phyloP scores from a whole-genome alignment of 1,140 invertebrate species.

The Stenopsyche tienmushanensis region DNA sequence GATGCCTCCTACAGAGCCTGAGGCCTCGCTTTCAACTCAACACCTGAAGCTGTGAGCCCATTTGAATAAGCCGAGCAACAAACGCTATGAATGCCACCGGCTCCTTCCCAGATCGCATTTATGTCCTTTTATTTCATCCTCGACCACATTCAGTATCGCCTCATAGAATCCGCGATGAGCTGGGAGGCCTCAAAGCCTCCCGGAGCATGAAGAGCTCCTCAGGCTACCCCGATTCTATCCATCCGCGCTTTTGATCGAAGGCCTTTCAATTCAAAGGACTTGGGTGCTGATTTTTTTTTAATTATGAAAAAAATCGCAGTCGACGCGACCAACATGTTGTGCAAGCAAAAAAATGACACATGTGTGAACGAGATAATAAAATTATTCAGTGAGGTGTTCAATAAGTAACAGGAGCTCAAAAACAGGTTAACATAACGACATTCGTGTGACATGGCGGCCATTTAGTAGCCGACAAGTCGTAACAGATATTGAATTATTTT shows the following conservation, averaged over 20 bases:
- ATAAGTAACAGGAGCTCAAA: slow-evolving; percentile 5
- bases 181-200: no score
- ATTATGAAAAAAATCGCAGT: not conserved
- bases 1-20: not conserved
- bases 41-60: slow-evolving; percentile 15
- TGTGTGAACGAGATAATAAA: slow-evolving; percentile 8
- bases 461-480: slow-evolving; percentile 5
- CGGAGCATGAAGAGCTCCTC: no score
- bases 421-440: slow-evolving; percentile 4
- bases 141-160: no score
- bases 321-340: no score
- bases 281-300: no score
- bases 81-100: not conserved
- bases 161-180: no score
- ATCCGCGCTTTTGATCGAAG: no score
- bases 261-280: no score
- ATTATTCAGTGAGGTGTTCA: not conserved
- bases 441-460: slow-evolving; percentile 3
- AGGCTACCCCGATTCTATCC: no score
- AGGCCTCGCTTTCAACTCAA: slow-evolving; percentile 4
- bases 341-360: not conserved
- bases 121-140: no score
- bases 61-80: slow-evolving; percentile 10
- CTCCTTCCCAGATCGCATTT: no score
- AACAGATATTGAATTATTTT: slow-evolving; percentile 15